A percentile compares a stretch with the other conserved stretches of the same genome.
These are phyloP conservation scores for Pachyseris speciosa DNA, from an alignment of 64 coral and sea anemone genomes.

Conservation along the genomic window DNA sequence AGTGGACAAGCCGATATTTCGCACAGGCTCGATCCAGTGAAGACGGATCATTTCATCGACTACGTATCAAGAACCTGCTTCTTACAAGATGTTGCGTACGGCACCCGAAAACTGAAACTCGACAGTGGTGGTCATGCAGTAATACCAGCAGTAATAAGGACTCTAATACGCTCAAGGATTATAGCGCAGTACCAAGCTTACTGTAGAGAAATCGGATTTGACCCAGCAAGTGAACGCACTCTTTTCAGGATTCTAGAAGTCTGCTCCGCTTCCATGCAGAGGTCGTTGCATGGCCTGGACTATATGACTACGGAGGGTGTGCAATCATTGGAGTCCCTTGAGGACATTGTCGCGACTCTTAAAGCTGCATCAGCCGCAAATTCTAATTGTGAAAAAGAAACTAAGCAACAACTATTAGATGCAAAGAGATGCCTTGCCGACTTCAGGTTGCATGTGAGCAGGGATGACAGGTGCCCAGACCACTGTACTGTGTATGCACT, in stretches of 20 bases:
- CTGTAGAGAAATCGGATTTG: neutral
- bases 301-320: constrained; percentile 13
- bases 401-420: constrained; percentile 26
- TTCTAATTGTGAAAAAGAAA: constrained; percentile 10
- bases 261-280: constrained; percentile 39
- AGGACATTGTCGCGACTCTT: neutral
- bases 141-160: constrained; percentile 46
- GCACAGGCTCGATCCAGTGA: constrained; percentile 18
- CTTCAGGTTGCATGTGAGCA: constrained; percentile 49
- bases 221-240: constrained; percentile 24
- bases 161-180: constrained; percentile 10
- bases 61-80: constrained; percentile 15
- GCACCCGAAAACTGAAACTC: constrained; percentile 28
- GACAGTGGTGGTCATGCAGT: neutral
- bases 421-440: constrained; percentile 53
- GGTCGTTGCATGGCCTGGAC: constrained; percentile 19
- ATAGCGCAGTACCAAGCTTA: neutral
- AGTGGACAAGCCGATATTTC: neutral
- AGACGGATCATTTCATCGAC: constrained; percentile 29
- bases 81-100: constrained; percentile 31
- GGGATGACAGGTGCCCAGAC: neutral
- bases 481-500: neutral
- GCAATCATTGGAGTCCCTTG: neutral
- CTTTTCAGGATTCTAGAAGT: constrained; percentile 36
- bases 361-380: too few species aligned